These are phyloP conservation scores for Podilymbus podiceps DNA, from an alignment of 2,113 vertebrate genomes.

Conservation along the genomic window DNA sequence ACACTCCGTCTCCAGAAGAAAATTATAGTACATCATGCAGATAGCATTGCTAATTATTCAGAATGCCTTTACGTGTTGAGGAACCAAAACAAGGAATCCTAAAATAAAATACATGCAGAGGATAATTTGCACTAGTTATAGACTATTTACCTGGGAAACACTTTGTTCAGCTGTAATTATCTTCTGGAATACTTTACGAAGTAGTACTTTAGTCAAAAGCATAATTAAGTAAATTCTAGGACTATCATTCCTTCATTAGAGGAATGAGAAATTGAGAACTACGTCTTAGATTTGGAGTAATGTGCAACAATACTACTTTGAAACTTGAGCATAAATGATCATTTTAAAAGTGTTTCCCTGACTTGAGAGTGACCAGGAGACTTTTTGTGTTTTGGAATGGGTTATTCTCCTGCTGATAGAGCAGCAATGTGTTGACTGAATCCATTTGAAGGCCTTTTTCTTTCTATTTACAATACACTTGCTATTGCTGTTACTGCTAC, in stretches of 20 bases:
- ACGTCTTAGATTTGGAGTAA: background rate
- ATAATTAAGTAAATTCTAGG: slow-evolving; percentile 18
- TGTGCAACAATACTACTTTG: background rate
- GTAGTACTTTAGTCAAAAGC: background rate
- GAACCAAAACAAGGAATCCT: slow-evolving; percentile 4
- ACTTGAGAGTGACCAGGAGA: background rate
- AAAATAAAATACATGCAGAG: slow-evolving; percentile 45
- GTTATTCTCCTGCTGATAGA: background rate
- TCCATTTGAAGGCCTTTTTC: background rate
- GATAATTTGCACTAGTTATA: slow-evolving; percentile 45
- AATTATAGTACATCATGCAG: slow-evolving; percentile 37
- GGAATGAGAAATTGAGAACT: background rate
- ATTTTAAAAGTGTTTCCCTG: background rate
- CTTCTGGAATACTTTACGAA: slow-evolving; percentile 5
- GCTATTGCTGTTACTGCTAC: background rate
- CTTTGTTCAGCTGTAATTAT: slow-evolving; percentile 46
- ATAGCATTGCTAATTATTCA: slow-evolving; percentile 39
- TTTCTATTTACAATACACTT: background rate
- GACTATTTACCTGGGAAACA: slow-evolving; percentile 21
- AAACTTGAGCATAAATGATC: background rate
- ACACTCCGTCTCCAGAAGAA: background rate
- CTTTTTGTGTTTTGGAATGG: background rate
- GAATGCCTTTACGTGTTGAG: slow-evolving; percentile 15
- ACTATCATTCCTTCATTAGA: background rate
- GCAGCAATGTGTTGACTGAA: background rate